These are phyloP conservation scores for Phortica okadai DNA, from an alignment of 2,888 invertebrate genomes.

Conservation along the genomic window DNA sequence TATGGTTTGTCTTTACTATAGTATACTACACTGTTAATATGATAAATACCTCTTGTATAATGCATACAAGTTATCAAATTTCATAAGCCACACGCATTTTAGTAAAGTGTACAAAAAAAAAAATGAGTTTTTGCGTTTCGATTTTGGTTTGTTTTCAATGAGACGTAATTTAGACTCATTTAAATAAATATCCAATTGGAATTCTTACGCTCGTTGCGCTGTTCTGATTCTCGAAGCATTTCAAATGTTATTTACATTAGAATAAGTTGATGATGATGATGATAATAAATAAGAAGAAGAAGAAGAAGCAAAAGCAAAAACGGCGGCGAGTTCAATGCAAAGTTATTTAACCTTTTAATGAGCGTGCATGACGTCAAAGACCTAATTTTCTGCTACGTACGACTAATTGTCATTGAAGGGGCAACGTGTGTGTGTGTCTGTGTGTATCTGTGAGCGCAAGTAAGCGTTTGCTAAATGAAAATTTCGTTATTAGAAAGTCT, in stretches of 20 bases:
- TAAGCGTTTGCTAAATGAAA: neutral
- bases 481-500: slow-evolving; percentile 38
- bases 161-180: slow-evolving; percentile 73
- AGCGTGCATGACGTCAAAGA: slow-evolving; percentile 43
- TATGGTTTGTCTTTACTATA: too few relatives aligned
- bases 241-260: neutral
- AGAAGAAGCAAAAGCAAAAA: neutral
- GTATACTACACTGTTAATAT: too few relatives aligned
- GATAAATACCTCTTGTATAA: too few relatives aligned
- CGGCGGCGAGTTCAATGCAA: slow-evolving; percentile 72
- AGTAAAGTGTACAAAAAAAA: neutral
- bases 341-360: slow-evolving; percentile 75
- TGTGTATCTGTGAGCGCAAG: neutral
- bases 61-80: too few relatives aligned
- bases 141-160: slow-evolving; percentile 60
- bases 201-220: neutral
- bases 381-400: neutral
- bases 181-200: slow-evolving; percentile 72
- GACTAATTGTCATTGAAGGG: neutral
- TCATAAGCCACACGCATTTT: too few relatives aligned
- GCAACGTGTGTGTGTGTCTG: neutral
- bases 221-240: slow-evolving; percentile 18
- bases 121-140: neutral
- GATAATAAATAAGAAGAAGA: slow-evolving; percentile 54
- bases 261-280: slow-evolving; percentile 25